Conservation (phyloP, 2,888 invertebrate genomes). For the Blastobasis adustella region DNA sequence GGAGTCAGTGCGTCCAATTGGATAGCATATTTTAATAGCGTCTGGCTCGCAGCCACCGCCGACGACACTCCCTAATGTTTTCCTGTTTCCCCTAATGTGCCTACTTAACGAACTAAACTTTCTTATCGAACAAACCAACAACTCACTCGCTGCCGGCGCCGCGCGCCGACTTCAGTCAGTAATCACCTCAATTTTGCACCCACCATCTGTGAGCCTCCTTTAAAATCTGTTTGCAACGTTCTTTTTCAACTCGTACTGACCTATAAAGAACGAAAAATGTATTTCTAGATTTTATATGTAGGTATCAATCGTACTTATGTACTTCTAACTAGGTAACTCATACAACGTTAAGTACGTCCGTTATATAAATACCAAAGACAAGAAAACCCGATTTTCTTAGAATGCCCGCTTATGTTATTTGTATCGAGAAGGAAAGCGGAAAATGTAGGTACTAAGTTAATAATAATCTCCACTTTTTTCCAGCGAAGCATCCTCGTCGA, state of each 20-base stretch:
- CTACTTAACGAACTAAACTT: constrained; percentile 70
- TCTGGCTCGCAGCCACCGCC: constrained; percentile 61
- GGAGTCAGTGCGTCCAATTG: constrained; percentile 55
- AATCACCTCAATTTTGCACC: constrained; percentile 34
- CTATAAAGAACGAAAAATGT: too few relatives aligned
- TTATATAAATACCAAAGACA: too few relatives aligned
- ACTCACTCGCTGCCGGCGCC: constrained; percentile 34
- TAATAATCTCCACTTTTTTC: constrained; percentile 35
- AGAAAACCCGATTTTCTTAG: too few relatives aligned
- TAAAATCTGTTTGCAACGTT: too few relatives aligned
- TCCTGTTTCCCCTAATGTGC: constrained; percentile 68
- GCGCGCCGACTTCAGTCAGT: constrained; percentile 15
- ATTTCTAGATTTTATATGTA: too few relatives aligned
- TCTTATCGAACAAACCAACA: constrained; percentile 65
- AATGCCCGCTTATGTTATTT: too few relatives aligned
- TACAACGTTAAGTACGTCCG: too few relatives aligned
- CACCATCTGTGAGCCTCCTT: background rate
- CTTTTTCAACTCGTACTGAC: too few relatives aligned
- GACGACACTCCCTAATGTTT: constrained; percentile 62
- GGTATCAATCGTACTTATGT: too few relatives aligned
- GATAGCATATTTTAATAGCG: constrained; percentile 66
- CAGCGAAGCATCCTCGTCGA: constrained; percentile 43
- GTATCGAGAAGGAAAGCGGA: too few relatives aligned
- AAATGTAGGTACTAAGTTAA: constrained; percentile 13
- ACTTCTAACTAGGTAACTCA: too few relatives aligned